Base-by-base conservation (phyloP, 1,140 invertebrate species). In the Lamellibrachia luymesi region DNA sequence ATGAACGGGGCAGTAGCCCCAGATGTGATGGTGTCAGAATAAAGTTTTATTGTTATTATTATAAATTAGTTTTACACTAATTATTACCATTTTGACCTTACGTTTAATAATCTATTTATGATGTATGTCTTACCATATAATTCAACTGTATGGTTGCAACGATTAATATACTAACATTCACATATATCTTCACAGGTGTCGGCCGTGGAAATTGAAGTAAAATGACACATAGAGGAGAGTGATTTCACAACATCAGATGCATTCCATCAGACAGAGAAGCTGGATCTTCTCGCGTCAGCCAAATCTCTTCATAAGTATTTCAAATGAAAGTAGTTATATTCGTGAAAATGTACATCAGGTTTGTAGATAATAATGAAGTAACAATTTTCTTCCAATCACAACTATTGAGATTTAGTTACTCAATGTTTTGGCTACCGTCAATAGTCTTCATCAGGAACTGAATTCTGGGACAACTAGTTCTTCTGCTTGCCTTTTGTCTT, bases 301-400 rank as follows among this genome's bases (percentile, higher is more conserved):
- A 80, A 38, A 38, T 38, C 38, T 17, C 64, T 80, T 22, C 64
- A 17, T 2, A 10, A 80, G 64, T 80, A 89, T 27, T 92, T 92
- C 49, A 92, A n/a, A 7, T 51, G 27, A 93, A 80, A 64, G 90
- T 93, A 89, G 80, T 90, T 93, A 22, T 92, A 92, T 51, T 51
- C n/a, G 56, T 49, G 25, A 25, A 92, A 25, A 92, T 92, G n/a
- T 90, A 22, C 17, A 22, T 17, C 80, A 90, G 80, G 80, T n/a
- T 90, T 1, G 38, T 38, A 38, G 38, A 38, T 38, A 38, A 38
- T 38, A 38, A 38, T 38, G 38, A 38, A 38, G 38, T 38, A 38
- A 38, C 38, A 38, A 38, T 38, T 38, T 38, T 38, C 38, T 38
- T 38, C 38, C 1, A 38, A 38, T 38, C 38, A 38, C 38, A 38